Conservation (phyloP, 2,888 invertebrate species). For the Saturnia pavonia region DNA sequence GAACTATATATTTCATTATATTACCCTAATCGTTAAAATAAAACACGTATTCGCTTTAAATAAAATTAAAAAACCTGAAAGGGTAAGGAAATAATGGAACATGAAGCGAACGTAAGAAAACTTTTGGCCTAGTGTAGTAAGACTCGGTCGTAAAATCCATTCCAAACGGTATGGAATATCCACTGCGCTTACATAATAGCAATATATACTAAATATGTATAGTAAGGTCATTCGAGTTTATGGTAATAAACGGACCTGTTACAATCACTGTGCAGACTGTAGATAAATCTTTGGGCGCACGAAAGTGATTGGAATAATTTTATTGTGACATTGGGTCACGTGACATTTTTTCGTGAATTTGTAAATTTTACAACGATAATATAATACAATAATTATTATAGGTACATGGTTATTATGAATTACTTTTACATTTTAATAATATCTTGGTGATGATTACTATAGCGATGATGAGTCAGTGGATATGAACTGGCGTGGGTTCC, state of each 20-base stretch:
- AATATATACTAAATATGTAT: constrained; percentile 15
- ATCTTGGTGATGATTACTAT: too few relatives aligned
- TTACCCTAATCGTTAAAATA: too few relatives aligned
- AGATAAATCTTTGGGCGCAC: constrained; percentile 53
- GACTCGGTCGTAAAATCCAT: neutral
- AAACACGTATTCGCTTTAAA: too few relatives aligned
- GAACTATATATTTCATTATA: too few relatives aligned
- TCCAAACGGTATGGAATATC: constrained; percentile 3
- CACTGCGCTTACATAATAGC: constrained; percentile 1
- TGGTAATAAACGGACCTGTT: constrained; percentile 48
- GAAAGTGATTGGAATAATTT: constrained; percentile 47
- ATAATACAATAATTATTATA: neutral
- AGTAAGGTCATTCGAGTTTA: constrained; percentile 54
- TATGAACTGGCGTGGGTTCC: too few relatives aligned
- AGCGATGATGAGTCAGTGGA: too few relatives aligned
- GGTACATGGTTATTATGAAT: too few relatives aligned
- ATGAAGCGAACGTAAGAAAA: constrained; percentile 8
- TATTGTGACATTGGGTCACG: constrained; percentile 33
- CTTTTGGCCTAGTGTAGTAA: neutral
- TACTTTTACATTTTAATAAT: too few relatives aligned
- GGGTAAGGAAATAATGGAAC: neutral
- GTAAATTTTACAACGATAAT: constrained; percentile 33
- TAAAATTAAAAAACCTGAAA: too few relatives aligned
- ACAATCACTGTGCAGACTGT: constrained; percentile 39
- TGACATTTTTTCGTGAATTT: constrained; percentile 23